Evolutionary conservation across 2,888 invertebrate genomes (phyloP).

Genomic region (Macaria notata): DNA sequence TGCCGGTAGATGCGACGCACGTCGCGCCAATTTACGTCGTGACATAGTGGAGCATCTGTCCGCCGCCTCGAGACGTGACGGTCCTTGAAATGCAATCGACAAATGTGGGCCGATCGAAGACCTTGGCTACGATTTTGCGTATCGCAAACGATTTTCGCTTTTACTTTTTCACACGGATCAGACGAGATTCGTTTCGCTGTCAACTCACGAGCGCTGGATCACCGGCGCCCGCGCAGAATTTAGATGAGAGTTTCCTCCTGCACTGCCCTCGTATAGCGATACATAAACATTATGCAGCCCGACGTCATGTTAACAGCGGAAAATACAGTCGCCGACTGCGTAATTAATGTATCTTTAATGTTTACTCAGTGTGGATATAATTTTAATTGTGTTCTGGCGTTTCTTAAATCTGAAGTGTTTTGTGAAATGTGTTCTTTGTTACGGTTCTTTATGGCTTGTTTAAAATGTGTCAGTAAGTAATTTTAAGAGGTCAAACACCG

Average conservation of each 20-base stretch:
- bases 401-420: constrained; percentile 30
- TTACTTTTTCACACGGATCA: constrained; percentile 75
- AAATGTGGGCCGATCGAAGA: constrained; percentile 14
- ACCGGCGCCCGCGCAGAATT: constrained; percentile 73
- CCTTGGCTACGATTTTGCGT: constrained; percentile 12
- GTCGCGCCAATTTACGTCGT: constrained; percentile 65
- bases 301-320: constrained; percentile 77
- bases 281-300: constrained; percentile 73
- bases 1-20: constrained; percentile 63
- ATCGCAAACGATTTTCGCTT: constrained; percentile 18
- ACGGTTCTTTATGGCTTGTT: constrained; percentile 27
- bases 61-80: constrained; percentile 28
- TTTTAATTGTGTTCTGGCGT: constrained; percentile 42
- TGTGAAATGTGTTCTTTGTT: constrained; percentile 23
- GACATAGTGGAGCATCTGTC: constrained; percentile 33
- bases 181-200: constrained; percentile 66
- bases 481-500: constrained; percentile 69
- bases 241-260: constrained; percentile 76
- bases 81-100: constrained; percentile 26
- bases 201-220: constrained; percentile 73
- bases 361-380: constrained; percentile 57
- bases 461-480: constrained; percentile 62
- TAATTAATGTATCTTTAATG: constrained; percentile 58
- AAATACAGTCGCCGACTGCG: constrained; percentile 65
- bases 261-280: constrained; percentile 57